Evolutionary conservation across 2,113 vertebrate species (phyloP).

Genomic region (Etheostoma spectabile): DNA sequence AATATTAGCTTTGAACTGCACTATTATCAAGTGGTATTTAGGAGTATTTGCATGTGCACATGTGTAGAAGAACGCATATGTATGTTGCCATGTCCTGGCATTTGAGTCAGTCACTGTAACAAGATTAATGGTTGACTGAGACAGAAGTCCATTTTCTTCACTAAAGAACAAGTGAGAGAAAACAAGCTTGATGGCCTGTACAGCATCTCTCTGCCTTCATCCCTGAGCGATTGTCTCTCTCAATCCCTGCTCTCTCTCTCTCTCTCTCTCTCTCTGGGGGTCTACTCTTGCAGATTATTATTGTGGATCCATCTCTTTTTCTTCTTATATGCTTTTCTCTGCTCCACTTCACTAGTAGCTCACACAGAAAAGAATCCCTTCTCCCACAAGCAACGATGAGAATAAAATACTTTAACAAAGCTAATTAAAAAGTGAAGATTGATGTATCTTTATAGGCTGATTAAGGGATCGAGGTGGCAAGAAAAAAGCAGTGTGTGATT

Average conservation of each 20-base stretch:
- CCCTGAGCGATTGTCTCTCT: constrained; percentile 59
- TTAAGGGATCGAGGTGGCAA: constrained; percentile 2
- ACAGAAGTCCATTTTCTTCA: constrained; percentile 59
- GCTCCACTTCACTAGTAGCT: constrained; percentile 43
- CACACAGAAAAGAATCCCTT: constrained; percentile 52
- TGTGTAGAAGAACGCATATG: constrained; percentile 28
- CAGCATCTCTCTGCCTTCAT: constrained; percentile 47
- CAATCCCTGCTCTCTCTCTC: constrained; percentile 34
- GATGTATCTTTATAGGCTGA: constrained; percentile 50
- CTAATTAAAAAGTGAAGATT: constrained; percentile 68
- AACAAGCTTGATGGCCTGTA: constrained; percentile 61
- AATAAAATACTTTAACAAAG: constrained; percentile 60
- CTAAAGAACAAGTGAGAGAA: constrained; percentile 54
- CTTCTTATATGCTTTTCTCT: constrained; percentile 33
- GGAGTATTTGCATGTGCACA: background rate
- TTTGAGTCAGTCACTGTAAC: constrained; percentile 38
- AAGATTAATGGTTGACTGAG: constrained; percentile 63
- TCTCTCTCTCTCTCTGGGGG: constrained; percentile 26
- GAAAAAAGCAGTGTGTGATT: constrained; percentile 31
- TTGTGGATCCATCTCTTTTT: constrained; percentile 52
- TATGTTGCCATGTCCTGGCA: constrained; percentile 14
- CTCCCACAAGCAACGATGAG: constrained; percentile 36
- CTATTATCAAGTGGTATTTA: background rate
- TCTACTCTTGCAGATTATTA: constrained; percentile 66
- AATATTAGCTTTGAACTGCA: constrained; percentile 26